These are phyloP conservation scores for Sycophila texana DNA, from an alignment of 2,888 invertebrate genomes.

Conservation along the genomic window DNA sequence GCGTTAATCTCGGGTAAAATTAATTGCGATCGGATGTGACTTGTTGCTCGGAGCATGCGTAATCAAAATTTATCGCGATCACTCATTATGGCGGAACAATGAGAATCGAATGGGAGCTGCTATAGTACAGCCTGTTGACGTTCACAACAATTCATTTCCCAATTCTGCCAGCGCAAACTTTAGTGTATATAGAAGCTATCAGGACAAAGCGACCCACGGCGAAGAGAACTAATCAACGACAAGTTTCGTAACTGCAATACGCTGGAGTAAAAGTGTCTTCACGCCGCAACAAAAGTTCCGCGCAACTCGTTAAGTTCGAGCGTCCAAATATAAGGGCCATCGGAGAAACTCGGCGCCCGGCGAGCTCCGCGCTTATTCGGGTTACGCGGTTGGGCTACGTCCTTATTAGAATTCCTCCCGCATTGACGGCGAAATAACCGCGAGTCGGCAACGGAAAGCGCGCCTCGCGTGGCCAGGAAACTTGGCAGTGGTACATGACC, in stretches of 20 bases:
- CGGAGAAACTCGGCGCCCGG: constrained; percentile 1
- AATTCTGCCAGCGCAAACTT: constrained; percentile 20
- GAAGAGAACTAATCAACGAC: constrained; percentile 29
- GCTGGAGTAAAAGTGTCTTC: constrained; percentile 24
- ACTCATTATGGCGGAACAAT: constrained; percentile 1
- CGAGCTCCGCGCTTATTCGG: constrained; percentile 23
- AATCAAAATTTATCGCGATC: constrained; percentile 1
- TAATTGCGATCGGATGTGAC: not conserved
- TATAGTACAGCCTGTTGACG: not conserved
- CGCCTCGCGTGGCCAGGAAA: not conserved
- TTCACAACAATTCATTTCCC: constrained; percentile 15
- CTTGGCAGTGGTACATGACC: not conserved
- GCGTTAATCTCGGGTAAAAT: not conserved
- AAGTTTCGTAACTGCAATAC: constrained; percentile 28
- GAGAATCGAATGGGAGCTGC: not conserved
- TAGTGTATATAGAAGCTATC: constrained; percentile 9
- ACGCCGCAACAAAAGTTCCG: constrained; percentile 20
- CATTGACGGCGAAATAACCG: constrained; percentile 22
- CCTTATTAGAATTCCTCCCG: constrained; percentile 32
- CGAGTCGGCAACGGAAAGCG: not conserved
- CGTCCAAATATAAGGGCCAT: constrained; percentile 37
- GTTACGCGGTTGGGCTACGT: constrained; percentile 17
- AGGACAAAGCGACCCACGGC: not conserved
- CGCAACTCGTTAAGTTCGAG: not conserved
- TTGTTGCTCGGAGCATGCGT: not conserved